phyloP scores from a whole-genome alignment of 2,797 vertebrate genomes.

The Gambusia yucatana region DNA sequence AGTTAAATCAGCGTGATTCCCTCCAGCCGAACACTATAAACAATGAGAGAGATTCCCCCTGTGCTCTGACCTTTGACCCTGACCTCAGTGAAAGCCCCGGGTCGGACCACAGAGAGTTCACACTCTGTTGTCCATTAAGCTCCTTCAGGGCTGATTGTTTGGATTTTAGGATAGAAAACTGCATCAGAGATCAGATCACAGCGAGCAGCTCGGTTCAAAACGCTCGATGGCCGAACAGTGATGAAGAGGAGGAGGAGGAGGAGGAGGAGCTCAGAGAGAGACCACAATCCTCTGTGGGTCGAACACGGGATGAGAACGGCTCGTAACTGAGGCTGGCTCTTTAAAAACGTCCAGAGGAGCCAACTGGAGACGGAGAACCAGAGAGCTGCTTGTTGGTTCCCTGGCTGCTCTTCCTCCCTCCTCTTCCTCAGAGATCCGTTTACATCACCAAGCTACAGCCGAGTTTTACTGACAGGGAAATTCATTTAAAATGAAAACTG shows the following conservation, averaged over 20 bases:
- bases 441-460: background rate
- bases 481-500: background rate
- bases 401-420: slow-evolving; percentile 21
- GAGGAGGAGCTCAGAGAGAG: slow-evolving; percentile 28
- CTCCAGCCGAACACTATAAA: background rate
- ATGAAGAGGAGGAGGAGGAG: background rate
- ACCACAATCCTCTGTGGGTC: slow-evolving; percentile 43
- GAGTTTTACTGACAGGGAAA: background rate
- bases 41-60: background rate
- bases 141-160: background rate
- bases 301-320: slow-evolving; percentile 38
- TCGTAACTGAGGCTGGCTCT: slow-evolving; percentile 55
- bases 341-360: slow-evolving; percentile 35
- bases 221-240: background rate
- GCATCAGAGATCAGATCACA: background rate
- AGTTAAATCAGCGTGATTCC: no score
- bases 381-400: slow-evolving; percentile 60
- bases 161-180: background rate
- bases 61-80: slow-evolving; percentile 37
- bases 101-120: background rate
- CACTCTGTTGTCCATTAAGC: background rate
- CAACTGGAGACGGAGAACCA: slow-evolving; percentile 64
- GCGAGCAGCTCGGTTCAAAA: background rate
- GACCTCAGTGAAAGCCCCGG: background rate
- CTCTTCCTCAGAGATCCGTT: slow-evolving; percentile 41